These are phyloP conservation scores for Tachyglossus aculeatus DNA, from an alignment of 2,797 vertebrate genomes.

Conservation along the genomic window DNA sequence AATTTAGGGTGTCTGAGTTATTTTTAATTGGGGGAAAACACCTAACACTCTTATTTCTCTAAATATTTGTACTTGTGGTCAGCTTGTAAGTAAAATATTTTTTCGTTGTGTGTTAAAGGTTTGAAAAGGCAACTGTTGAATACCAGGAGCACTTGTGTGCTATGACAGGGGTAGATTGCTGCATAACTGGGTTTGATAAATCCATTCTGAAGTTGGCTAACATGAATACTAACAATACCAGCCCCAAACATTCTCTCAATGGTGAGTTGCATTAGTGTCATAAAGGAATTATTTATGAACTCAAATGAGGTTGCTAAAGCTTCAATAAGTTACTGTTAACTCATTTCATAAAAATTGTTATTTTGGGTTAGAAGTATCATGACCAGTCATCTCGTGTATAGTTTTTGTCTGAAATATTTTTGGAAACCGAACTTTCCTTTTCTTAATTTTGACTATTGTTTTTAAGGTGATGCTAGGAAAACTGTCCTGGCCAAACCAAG, in stretches of 20 bases:
- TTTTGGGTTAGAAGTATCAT: neutral
- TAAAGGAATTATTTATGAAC: neutral
- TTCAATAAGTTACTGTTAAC: neutral
- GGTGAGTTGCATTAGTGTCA: conserved; percentile 72
- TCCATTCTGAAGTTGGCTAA: conserved; percentile 85
- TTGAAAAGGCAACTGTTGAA: conserved; percentile 93
- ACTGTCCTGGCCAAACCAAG: conserved; percentile 89
- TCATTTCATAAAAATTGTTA: no score
- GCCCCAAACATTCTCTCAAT: conserved; percentile 90
- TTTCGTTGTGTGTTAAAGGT: conserved; percentile 76
- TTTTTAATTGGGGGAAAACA: no score
- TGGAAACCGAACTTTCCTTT: neutral
- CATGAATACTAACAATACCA: conserved; percentile 79
- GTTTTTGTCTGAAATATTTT: neutral
- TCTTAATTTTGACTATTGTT: neutral
- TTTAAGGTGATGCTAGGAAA: conserved; percentile 88
- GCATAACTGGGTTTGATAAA: conserved; percentile 85
- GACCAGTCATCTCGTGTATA: neutral
- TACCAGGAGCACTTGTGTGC: conserved; percentile 96
- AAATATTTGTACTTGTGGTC: neutral
- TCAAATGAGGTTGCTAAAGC: neutral
- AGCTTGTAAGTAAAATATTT: conserved; percentile 14
- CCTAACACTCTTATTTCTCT: no score
- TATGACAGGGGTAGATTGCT: conserved; percentile 92
- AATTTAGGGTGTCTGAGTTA: no score